phyloP scores from a whole-genome alignment of 2,113 vertebrate species.

The Xenopus laevis region DNA sequence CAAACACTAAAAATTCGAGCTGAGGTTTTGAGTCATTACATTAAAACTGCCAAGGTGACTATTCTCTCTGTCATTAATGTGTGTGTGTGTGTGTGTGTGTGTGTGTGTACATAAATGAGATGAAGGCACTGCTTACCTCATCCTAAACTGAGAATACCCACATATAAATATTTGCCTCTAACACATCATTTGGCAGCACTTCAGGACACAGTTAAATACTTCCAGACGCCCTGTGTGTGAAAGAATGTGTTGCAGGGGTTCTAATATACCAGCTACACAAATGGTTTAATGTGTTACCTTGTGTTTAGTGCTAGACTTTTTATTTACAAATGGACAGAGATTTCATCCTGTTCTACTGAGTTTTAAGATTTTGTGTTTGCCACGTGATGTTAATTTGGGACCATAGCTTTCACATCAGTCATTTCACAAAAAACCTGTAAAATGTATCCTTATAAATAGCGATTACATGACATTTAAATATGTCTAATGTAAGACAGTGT shows the following conservation, averaged over 20 bases:
- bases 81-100: background rate
- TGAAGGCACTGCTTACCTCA: background rate
- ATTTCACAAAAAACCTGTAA: too few relatives aligned
- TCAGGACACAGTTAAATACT: slow-evolving; percentile 19
- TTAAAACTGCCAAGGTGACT: slow-evolving; percentile 95
- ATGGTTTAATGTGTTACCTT: too few relatives aligned
- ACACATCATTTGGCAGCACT: slow-evolving; percentile 45
- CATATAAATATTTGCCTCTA: slow-evolving; percentile 43
- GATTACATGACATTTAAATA: too few relatives aligned
- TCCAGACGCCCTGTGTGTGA: slow-evolving; percentile 5
- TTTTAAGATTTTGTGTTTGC: too few relatives aligned
- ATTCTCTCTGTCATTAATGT: slow-evolving; percentile 2
- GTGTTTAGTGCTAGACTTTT: too few relatives aligned
- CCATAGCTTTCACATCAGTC: too few relatives aligned
- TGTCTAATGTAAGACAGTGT: too few relatives aligned
- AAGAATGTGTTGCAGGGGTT: background rate
- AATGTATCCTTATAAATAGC: too few relatives aligned
- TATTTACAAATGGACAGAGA: too few relatives aligned
- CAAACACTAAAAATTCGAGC: slow-evolving; percentile 97
- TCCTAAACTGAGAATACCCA: slow-evolving; percentile 12
- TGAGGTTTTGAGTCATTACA: slow-evolving; percentile 95
- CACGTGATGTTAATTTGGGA: too few relatives aligned
- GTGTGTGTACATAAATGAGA: background rate
- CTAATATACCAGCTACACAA: too few relatives aligned
- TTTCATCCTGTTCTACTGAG: too few relatives aligned